Evolutionary conservation across 2,797 vertebrate species (phyloP), one percentile per base, ranked within the genome.

Genomic region (Spondyliosoma cantharus): DNA sequence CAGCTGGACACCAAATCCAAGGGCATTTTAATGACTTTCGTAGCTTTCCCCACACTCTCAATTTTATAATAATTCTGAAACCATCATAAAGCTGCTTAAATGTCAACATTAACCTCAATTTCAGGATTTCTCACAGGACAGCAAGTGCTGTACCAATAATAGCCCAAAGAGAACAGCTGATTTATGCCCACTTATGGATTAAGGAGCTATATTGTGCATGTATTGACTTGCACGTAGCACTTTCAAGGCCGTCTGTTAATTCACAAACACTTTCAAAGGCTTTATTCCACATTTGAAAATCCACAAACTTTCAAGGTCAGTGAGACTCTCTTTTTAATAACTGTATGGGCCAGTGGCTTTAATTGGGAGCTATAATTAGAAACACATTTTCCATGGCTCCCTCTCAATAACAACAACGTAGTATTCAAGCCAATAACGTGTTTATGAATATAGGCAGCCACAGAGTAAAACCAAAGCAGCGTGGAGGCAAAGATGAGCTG

Each of bases 301-400:
- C 56, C 65, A 70, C 22, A 82, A 85, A 86, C 80, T 80, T 89
- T 76, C 85, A 93, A 90, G 88, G 87, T 92, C 86, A 89, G 56
- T 22, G 69, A 74, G 69, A 86, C 52, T 72, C 25, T 87, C 46
- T 84, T 78, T 71, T 71, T 81, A 87, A 83, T 80, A 85, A 84
- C 78, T 76, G 84, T 79, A 85, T 81, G 82, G 80, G 79, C 85
- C 77, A 76, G 54, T 63, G 56, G 79, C 79, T 92, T 88, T 83
- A 88, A 90, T 89, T 86, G 58, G 64, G 45, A 82, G 24, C 81
- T 86, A 84, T 90, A 87, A 90, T 92, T 88, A 92, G 80, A 80
- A 71, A 63, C 62, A 16, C 46, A 82, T 63, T 74, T 70, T 85
- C 84, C 79, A 80, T 71, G 85, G 76, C 69, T 79, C 61, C 56